A percentile compares a stretch with the other conserved stretches of the same genome.
Conservation (phyloP, 2,113 vertebrate species). For the Neolamprologus brichardi region DNA sequence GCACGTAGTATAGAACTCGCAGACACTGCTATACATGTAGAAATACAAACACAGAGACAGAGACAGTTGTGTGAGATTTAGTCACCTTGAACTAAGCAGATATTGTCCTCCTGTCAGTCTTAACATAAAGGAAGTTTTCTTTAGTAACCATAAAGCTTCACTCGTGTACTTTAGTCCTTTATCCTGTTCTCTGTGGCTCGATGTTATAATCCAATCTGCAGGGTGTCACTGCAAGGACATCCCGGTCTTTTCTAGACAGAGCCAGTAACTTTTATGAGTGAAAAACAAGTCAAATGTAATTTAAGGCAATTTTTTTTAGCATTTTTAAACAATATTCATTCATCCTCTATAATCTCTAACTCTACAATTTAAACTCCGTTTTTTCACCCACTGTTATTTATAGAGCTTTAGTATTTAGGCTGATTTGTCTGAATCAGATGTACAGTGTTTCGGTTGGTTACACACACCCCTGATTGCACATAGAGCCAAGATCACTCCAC, state of each 20-base stretch:
- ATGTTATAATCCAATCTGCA: conserved; percentile 10
- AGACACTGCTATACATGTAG: neutral
- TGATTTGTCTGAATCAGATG: neutral
- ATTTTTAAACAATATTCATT: neutral
- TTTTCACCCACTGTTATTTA: neutral
- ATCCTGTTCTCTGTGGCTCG: neutral
- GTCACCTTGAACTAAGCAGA: neutral
- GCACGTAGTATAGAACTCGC: conserved; percentile 21
- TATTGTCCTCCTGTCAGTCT: neutral
- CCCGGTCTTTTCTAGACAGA: neutral
- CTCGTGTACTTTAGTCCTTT: neutral
- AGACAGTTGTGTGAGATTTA: neutral
- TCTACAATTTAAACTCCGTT: neutral
- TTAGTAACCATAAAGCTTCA: neutral
- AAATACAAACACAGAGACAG: neutral
- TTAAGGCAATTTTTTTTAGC: neutral
- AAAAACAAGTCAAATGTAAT: neutral
- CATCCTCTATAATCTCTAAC: neutral
- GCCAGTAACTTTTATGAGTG: neutral
- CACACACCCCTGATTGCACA: neutral
- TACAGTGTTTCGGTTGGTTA: neutral
- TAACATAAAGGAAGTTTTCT: neutral
- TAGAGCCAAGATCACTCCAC: neutral
- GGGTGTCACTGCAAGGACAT: conserved; percentile 11
- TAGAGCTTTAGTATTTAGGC: neutral